A percentile compares a stretch with the other conserved stretches of the same genome.
Conservation (phyloP, 2,888 invertebrate genomes). For the Drosophila meridionalis region DNA sequence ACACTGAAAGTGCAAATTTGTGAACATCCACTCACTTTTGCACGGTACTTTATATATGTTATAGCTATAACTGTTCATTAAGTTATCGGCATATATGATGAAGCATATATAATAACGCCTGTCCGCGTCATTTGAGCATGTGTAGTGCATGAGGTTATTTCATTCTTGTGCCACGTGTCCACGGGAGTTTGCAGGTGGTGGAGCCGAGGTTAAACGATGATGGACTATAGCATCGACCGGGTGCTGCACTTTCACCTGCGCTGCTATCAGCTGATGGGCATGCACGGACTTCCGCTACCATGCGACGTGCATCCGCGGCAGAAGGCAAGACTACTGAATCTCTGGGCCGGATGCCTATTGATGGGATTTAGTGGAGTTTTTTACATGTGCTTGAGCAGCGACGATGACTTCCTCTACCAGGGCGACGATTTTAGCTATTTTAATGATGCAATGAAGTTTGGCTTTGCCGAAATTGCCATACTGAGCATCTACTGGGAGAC, state of each 20-base stretch:
- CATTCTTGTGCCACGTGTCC: background rate
- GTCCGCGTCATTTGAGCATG: background rate
- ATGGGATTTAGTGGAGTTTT: slow-evolving; percentile 36
- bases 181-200: background rate
- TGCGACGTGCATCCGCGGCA: slow-evolving; percentile 17
- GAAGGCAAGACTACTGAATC: slow-evolving; percentile 7
- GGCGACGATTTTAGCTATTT: slow-evolving; percentile 67
- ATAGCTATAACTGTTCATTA: background rate
- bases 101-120: background rate
- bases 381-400: slow-evolving; percentile 41
- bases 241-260: slow-evolving; percentile 63
- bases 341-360: slow-evolving; percentile 62
- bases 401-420: slow-evolving; percentile 56
- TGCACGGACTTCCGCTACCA: slow-evolving; percentile 62
- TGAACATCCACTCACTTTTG: too few species aligned
- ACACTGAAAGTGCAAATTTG: too few species aligned
- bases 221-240: slow-evolving; percentile 41
- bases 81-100: background rate
- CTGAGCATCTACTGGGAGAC: slow-evolving; percentile 67
- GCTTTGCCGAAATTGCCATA: slow-evolving; percentile 61
- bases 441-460: slow-evolving; percentile 72
- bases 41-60: background rate
- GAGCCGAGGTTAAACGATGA: slow-evolving; percentile 33
- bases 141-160: background rate
- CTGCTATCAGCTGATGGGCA: slow-evolving; percentile 75